These are phyloP conservation scores for Charanyca ferruginea DNA, from an alignment of 2,888 invertebrate genomes.

Conservation along the genomic window DNA sequence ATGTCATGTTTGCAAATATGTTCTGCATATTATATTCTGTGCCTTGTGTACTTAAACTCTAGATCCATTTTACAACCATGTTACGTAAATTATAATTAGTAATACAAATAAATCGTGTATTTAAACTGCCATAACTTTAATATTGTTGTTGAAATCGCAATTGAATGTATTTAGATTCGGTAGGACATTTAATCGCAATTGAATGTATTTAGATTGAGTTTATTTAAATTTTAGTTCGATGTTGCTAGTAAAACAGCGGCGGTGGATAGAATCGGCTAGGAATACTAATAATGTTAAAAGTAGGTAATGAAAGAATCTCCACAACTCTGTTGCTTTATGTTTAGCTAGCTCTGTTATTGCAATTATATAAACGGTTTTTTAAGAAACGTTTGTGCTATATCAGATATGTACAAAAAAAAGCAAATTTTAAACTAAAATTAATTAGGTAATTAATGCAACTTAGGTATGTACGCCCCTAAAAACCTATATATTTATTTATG, in stretches of 20 bases:
- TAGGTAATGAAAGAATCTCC: conserved; percentile 29
- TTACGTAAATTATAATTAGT: conserved; percentile 22
- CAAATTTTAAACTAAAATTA: conserved; percentile 6
- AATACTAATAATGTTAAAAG: conserved; percentile 10
- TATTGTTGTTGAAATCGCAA: conserved; percentile 18
- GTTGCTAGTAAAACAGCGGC: conserved; percentile 13
- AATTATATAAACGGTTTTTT: conserved; percentile 23
- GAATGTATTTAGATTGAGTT: conserved; percentile 35
- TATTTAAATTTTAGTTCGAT: conserved; percentile 26
- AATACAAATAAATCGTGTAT: conserved; percentile 29
- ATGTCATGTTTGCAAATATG: conserved; percentile 7
- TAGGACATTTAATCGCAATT: too few relatives aligned
- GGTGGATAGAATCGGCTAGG: conserved; percentile 29
- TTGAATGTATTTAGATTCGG: conserved; percentile 1
- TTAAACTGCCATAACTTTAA: conserved; percentile 50
- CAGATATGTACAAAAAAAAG: conserved; percentile 1
- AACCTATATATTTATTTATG: neutral
- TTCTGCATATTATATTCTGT: conserved; percentile 13
- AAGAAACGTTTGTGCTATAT: conserved; percentile 13
- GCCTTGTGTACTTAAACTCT: conserved; percentile 35
- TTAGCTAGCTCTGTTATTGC: conserved; percentile 14
- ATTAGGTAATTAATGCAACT: neutral
- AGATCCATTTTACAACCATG: conserved; percentile 16
- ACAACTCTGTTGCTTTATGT: neutral
- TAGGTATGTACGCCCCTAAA: neutral